Base-by-base conservation (phyloP, 2,797 vertebrate genomes). In the Crossoptilon crossoptilon region DNA sequence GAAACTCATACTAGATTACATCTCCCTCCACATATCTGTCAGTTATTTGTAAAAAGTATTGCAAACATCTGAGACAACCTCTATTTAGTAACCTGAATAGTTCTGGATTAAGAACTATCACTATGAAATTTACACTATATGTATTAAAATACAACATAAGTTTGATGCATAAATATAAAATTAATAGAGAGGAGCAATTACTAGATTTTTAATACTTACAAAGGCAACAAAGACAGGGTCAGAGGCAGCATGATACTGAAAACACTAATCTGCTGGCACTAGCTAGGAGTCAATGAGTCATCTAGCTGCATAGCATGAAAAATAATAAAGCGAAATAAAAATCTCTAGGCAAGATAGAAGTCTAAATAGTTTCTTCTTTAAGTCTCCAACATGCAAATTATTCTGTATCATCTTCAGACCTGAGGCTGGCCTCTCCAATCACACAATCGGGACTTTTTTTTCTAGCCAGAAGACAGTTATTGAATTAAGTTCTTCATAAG, bases 151-250 rank as follows among this genome's bases (percentile, higher is more conserved):
- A 71, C n/a, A 26, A 33, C 2, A 31, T 68, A 91, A 84, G 11
- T 73, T 89, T 46, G 44, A 78, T 35, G 18, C 31, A 51, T n/a
- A 85, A 67, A 60, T 67, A 83, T 62, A 84, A 81, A 90, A 88
- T 58, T 22, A 76, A 70, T 11, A 76, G n/a, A 60, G 19, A 24
- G 15, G 51, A 51, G 76, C 39, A 15, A 8, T 41, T 84, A 58
- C 24, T 46, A 46, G 37, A 29, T 49, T 56, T 49, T 68, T 46
- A 51, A 86, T 82, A 14, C 41, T 82, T 62, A 49, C n/a, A 35
- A 21, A 27, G 60, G 29, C 39, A 81, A 39, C 21, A 67, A 62
- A 67, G n/a, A 77, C 16, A 69, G 80, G 24, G 22, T 56, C 55
- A 90, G 22, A 55, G 19, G 11, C 12, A 71, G 48, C n/a, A 44